Evolutionary conservation across 1,140 invertebrate species (phyloP), one percentile per base, ranked within the genome.

Genomic region (Saccostrea echinata): DNA sequence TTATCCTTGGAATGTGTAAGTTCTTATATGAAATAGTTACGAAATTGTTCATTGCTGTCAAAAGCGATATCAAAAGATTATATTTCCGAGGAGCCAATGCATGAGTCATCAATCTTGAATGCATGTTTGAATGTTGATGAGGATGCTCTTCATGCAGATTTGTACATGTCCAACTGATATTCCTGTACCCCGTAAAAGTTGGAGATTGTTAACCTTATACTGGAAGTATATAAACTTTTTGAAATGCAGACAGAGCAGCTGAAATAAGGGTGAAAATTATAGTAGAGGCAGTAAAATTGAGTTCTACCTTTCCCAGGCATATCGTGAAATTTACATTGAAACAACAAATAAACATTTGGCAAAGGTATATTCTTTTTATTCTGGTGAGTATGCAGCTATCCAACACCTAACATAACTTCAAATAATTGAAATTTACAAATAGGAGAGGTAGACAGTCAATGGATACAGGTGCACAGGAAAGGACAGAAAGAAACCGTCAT

Each of bases 241-340:
- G 89, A 2, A 53, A 84, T 24, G 84, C 86, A 43, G 21, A 27
- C 1, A 12, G 35, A 8, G 35, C 52, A 52, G 53, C 43, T 35
- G 89, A 90, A 85, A 76, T 90, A n/a, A 88, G 89, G 43, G 24
- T 84, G 18, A 64, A 52, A 13, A 90, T 86, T 43, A 76, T 90
- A 18, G 33, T 52, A 84, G 86, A 90, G 43, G 55, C 83, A 2
- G 85, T 84, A 11, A 90, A 76, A 51, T 83, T 27, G 86, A 76
- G 0, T 30, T 35, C 3, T 90, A 90, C 33, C 84, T 90, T 8
- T 35, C 84, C 30, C 13, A 87, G 33, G 51, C 61, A 24, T 35
- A 87, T 30, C n/a, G 87, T 0, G 35, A 1, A 16, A 88, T 16
- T 51, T 84, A 84, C 18, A 53, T 61, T 16, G n/a, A 55, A 82